Percentiles rank a stretch among this genome's conserved stretches.
Evolutionary conservation across 2,797 vertebrate genomes (phyloP).

Genomic region (Australoheros facetus): DNA sequence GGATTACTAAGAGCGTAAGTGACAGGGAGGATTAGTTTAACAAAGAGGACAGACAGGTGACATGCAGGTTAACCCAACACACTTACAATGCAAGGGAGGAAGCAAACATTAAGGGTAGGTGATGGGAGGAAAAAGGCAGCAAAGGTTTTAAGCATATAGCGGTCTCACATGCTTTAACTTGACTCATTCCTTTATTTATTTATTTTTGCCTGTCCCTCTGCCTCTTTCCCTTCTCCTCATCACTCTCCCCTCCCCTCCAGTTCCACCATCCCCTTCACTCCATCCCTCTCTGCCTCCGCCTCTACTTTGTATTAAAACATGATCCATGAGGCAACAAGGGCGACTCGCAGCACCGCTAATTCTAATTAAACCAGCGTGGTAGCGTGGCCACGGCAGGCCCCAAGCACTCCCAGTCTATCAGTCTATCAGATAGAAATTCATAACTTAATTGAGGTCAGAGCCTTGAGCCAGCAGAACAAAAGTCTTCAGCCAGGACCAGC

Average conservation of each 20-base stretch:
- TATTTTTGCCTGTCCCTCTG: conserved; percentile 15
- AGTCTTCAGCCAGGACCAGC: conserved; percentile 94
- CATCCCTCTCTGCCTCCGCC: conserved; percentile 59
- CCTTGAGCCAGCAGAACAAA: conserved; percentile 94
- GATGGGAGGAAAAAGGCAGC: conserved; percentile 14
- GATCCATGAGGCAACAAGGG: conserved; percentile 90
- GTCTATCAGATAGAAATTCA: conserved; percentile 99
- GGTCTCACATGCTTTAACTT: conserved; percentile 34
- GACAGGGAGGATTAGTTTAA: conserved; percentile 56
- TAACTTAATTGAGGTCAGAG: conserved; percentile 99
- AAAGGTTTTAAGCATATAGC: conserved; percentile 21
- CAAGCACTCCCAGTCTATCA: conserved; percentile 94
- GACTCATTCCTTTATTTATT: conserved; percentile 13
- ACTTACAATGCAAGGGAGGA: conserved; percentile 54
- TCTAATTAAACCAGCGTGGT: conserved; percentile 96
- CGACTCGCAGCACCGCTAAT: conserved; percentile 91
- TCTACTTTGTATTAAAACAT: conserved; percentile 95
- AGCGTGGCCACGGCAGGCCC: conserved; percentile 84
- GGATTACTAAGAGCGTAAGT: conserved; percentile 45
- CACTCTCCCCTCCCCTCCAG: conserved; percentile 39
- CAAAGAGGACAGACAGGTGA: conserved; percentile 66
- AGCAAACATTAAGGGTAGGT: conserved; percentile 28
- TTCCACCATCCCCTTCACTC: conserved; percentile 34
- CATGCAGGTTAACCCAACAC: conserved; percentile 58
- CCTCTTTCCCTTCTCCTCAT: conserved; percentile 59